Base-by-base conservation (phyloP, 2,113 vertebrate species). In the Erythrocercus mccallii region DNA sequence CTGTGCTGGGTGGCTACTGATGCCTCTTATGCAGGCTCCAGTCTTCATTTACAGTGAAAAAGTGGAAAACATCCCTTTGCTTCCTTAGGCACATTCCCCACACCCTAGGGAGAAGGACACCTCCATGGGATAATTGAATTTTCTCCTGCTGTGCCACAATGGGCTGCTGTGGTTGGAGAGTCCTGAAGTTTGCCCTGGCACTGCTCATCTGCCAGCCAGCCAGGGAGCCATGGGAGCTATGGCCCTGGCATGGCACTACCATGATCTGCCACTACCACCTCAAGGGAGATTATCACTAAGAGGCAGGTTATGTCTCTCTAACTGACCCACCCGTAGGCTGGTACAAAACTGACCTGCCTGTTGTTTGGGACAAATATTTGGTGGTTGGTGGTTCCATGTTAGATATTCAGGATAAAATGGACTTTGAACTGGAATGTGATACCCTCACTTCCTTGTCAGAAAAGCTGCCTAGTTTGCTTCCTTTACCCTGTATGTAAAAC, bases 331-430 rank as follows among this genome's bases (percentile, higher is more conserved):
- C 25, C 1, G 0, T 16, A 71, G 57, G 17, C 64, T 90, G 66
- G 79, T 60, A 74, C 56, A 56, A 78, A 85, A 77, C 14, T 0
- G 0, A 51, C 31, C 42, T 38, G 23, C 13, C n/a, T 21, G 50
- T 37, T 96, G 85, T 88, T 92, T 90, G 85, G 92, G 44, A n/a
- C 82, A 93, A 96, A 90, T 73, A 90, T 81, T 94, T 94, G 72
- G 72, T 74, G 10, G 48, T 60, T 68, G 73, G 70, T 94, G 73
- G 57, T 28, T 88, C 44, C 47, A 47, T 44, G 37, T 68, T 74
- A 71, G n/a, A 35, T 37, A 48, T 64, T 86, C 88, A 58, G 27
- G 54, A 53, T 33, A 93, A 84, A 95, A 61, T 3, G 73, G 90
- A 95, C 95, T 96, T 96, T 81, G 90, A 95, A 74, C 91, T 12